Conservation (phyloP, 2,113 vertebrate genomes). For the Aphelocoma coerulescens region DNA sequence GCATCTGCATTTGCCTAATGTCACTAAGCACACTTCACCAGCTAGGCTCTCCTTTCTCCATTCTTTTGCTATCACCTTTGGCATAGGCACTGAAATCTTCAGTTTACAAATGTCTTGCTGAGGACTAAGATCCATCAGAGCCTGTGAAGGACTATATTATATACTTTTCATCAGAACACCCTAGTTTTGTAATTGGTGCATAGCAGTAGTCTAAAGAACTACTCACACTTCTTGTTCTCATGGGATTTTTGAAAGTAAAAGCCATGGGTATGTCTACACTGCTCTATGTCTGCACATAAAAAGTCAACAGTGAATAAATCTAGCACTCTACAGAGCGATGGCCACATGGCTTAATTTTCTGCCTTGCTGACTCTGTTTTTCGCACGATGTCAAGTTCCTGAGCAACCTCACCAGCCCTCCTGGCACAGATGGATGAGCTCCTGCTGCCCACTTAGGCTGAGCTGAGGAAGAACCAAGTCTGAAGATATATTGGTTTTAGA, state of each 20-base stretch:
- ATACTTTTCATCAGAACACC: not conserved
- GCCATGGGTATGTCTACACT: accelerated
- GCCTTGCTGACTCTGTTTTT: not conserved
- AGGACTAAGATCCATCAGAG: not conserved
- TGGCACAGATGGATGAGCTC: not conserved
- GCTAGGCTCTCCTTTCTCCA: not conserved
- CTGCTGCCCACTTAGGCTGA: not conserved
- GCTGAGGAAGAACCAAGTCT: not conserved
- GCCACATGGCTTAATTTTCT: not conserved
- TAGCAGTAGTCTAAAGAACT: not conserved
- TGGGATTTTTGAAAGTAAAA: not conserved
- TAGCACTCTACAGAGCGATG: not conserved
- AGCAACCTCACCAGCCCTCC: not conserved
- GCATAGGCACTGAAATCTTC: not conserved
- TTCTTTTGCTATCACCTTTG: not conserved
- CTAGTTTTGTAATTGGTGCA: not conserved
- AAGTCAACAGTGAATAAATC: not conserved
- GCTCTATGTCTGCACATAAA: not conserved
- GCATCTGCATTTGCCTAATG: not conserved
- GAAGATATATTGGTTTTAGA: not conserved
- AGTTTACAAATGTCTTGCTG: not conserved
- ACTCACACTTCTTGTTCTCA: not conserved
- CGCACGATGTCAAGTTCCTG: not conserved
- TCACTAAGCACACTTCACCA: not conserved
- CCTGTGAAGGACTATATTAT: not conserved